Percentiles rank a stretch among this genome's conserved stretches.
Conservation (phyloP, 2,888 invertebrate species). For the Amblyteles armatorius region DNA sequence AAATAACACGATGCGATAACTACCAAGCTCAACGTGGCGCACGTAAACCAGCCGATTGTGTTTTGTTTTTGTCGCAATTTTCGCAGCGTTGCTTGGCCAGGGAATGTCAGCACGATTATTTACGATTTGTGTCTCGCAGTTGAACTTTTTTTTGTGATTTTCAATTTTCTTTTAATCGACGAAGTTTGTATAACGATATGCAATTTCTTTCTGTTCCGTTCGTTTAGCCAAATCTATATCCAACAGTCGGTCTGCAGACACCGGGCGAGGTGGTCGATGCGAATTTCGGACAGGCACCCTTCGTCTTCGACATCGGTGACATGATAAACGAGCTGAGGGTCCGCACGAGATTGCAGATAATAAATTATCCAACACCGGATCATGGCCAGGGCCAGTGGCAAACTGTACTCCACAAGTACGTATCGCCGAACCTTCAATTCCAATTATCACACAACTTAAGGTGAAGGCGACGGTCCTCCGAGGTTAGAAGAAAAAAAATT, state of each 20-base stretch:
- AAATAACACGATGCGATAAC: neutral
- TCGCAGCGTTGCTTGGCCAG: neutral
- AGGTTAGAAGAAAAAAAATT: conserved; percentile 6
- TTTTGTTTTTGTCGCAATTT: conserved; percentile 2
- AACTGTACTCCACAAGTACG: conserved; percentile 95
- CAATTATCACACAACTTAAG: neutral
- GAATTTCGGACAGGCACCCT: conserved; percentile 99
- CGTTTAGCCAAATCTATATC: conserved; percentile 96
- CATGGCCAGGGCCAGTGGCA: conserved; percentile 95
- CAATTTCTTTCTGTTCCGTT: conserved; percentile 14
- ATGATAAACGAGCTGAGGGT: conserved; percentile 97
- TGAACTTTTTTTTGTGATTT: neutral
- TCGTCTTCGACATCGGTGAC: conserved; percentile 98
- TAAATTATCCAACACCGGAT: conserved; percentile 94
- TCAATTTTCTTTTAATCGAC: neutral
- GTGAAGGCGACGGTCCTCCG: neutral
- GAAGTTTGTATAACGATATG: neutral
- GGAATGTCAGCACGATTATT: neutral
- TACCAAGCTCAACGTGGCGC: neutral
- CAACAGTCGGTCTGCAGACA: conserved; percentile 99
- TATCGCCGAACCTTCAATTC: conserved; percentile 40
- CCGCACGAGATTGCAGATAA: conserved; percentile 93
- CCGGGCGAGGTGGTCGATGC: conserved; percentile 99
- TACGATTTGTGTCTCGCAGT: neutral
- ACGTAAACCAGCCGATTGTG: conserved; percentile 3